A percentile compares a stretch with the other conserved stretches of the same genome.
These are phyloP conservation scores for Aegotheles bennettii DNA, from an alignment of 2,113 vertebrate genomes.

Conservation along the genomic window DNA sequence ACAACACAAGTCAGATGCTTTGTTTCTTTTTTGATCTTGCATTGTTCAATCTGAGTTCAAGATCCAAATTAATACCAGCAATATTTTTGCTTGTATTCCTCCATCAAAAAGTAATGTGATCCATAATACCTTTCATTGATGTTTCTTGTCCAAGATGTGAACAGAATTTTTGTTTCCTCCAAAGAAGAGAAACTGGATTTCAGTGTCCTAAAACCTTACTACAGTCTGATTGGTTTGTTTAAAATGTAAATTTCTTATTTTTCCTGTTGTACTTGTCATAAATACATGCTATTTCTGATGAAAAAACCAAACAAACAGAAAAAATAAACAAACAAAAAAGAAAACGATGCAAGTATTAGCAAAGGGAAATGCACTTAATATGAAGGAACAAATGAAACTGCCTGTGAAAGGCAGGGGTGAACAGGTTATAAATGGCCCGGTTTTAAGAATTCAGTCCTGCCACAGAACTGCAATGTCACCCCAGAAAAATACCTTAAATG, in stretches of 20 bases:
- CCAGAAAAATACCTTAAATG: not conserved
- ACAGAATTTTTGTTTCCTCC: not conserved
- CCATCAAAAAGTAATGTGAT: not conserved
- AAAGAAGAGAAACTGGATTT: not conserved
- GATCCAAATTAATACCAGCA: not conserved
- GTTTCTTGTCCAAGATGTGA: not conserved
- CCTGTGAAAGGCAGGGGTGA: not conserved
- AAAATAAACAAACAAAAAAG: no score
- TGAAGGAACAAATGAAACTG: not conserved
- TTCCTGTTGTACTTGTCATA: not conserved
- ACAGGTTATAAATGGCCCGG: not conserved
- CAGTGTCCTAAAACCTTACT: not conserved
- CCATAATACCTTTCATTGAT: not conserved
- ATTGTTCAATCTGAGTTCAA: not conserved
- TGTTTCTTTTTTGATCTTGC: not conserved
- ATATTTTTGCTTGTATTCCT: not conserved
- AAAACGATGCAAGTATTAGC: not conserved
- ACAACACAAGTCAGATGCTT: not conserved
- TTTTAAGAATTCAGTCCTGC: not conserved
- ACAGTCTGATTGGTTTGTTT: not conserved
- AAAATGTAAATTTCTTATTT: not conserved
- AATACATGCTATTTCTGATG: not conserved
- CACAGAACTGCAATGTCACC: not conserved
- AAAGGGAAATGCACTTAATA: not conserved
- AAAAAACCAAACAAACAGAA: not conserved